Base-by-base conservation (phyloP, 2,888 invertebrate species). In the Eugnorisma glareosa region DNA sequence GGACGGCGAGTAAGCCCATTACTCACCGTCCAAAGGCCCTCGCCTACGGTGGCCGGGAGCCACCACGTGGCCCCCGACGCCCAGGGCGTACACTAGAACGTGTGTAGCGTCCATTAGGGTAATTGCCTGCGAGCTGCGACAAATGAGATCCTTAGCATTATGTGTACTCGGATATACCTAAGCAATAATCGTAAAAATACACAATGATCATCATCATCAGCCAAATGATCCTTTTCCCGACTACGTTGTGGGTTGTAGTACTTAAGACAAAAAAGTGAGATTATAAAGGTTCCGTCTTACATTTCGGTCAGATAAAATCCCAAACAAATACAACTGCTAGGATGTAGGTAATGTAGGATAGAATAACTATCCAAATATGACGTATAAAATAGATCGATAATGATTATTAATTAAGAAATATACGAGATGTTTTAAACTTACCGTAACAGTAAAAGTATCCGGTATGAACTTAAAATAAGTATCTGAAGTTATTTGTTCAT, bases 391-490 rank as follows among this genome's bases (percentile, higher is more conserved):
- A n/a, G 8, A 35, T 59, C 7, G 31, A 69, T 0, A n/a, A 51
- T 7, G 18, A 31, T 21, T 59, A 71, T n/a, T 21, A 61, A 31
- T 35, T 61, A 40, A n/a, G 1, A n/a, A 67, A 64, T 48, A 31
- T 31, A 0, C 7, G 31, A 24, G 0, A 10, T 6, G 13, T 35
- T n/a, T 63, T 24, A 11, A 45, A 69, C 80, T 81, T 70, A 80
- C 80, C 81, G 75, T 80, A n/a, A 80, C 69, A 15, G 37, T 69
- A 61, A 80, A 80, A 81, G 43, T 24, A n/a, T 48, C 51, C 4
- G 81, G 76, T 43, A 2, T 13, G 7, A 80, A 81, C 54, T 81
- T 69, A 70, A 37, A 81, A 45, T 75, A 81, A 51, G n/a, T 64
- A 37, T 67, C 75, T 24, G 59, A 66, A 40, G 31, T 48, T 24